These are phyloP conservation scores for Pelobates cultripes DNA, from an alignment of 2,797 vertebrate species.

Conservation along the genomic window DNA sequence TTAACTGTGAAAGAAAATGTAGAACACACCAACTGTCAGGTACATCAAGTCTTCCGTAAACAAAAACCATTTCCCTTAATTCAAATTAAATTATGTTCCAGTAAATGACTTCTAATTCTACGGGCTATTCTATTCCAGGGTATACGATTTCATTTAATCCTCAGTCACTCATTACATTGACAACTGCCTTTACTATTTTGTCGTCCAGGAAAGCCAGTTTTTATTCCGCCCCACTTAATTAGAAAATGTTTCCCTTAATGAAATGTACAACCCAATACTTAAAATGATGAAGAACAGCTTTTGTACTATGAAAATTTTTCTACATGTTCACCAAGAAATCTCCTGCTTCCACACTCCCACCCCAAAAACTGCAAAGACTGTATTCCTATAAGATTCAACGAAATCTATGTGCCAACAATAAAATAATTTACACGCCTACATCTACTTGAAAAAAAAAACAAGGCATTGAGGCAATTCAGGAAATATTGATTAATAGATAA, in stretches of 20 bases:
- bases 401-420: not conserved
- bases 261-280: conserved; percentile 47
- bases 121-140: conserved; percentile 72
- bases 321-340: too few relatives aligned
- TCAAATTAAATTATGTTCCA: conserved; percentile 80
- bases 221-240: conserved; percentile 44
- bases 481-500: conserved; percentile 43
- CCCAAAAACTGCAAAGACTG: not conserved
- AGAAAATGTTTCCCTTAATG: conserved; percentile 51
- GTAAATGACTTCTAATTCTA: conserved; percentile 79
- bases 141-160: conserved; percentile 71
- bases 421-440: not conserved
- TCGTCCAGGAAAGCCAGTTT: conserved; percentile 25
- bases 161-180: conserved; percentile 57
- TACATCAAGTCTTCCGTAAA: too few relatives aligned
- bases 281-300: conserved; percentile 37
- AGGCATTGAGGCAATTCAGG: conserved; percentile 10
- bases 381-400: not conserved
- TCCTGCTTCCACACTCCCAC: too few relatives aligned
- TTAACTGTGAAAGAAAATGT: too few relatives aligned
- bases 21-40: too few relatives aligned
- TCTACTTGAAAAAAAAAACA: not conserved
- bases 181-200: conserved; percentile 36
- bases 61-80: conserved; percentile 78
- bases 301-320: not conserved